Conservation (phyloP, 2,113 vertebrate genomes). For the Nannobrachium achirus region DNA sequence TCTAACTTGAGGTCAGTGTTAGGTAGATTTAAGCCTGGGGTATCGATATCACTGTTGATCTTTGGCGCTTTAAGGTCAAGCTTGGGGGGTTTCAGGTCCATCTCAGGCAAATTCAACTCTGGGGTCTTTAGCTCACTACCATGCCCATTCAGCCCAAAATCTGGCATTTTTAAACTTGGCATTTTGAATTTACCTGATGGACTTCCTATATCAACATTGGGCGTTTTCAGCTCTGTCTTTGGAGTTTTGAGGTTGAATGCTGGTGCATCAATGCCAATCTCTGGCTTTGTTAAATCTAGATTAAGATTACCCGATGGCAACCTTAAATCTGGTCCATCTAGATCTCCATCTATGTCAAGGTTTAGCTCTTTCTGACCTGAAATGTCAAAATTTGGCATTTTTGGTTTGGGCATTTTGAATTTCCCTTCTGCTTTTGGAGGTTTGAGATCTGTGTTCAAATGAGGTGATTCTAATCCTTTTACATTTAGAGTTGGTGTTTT, state of each 20-base stretch:
- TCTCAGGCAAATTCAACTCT: background rate
- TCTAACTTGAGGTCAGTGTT: slow-evolving; percentile 48
- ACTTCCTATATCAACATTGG: slow-evolving; percentile 7
- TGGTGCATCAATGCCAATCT: slow-evolving; percentile 31
- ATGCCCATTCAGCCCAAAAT: slow-evolving; percentile 18
- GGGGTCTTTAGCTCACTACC: slow-evolving; percentile 8
- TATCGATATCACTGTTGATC: slow-evolving; percentile 11
- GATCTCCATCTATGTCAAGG: slow-evolving; percentile 27
- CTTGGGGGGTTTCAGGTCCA: slow-evolving; percentile 7
- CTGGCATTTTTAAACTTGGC: slow-evolving; percentile 19
- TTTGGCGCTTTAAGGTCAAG: slow-evolving; percentile 8
- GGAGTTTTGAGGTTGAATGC: slow-evolving; percentile 43
- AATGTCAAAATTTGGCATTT: slow-evolving; percentile 37
- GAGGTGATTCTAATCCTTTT: slow-evolving; percentile 43
- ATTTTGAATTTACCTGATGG: slow-evolving; percentile 20
- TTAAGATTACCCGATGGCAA: slow-evolving; percentile 5
- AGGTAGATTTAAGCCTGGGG: slow-evolving; percentile 17
- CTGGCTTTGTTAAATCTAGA: slow-evolving; percentile 4
- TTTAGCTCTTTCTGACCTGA: slow-evolving; percentile 28
- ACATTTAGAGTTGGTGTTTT: slow-evolving; percentile 51
- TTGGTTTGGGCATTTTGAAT: slow-evolving; percentile 43
- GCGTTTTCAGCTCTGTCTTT: slow-evolving; percentile 24
- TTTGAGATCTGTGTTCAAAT: slow-evolving; percentile 38
- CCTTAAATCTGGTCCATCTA: slow-evolving; percentile 32
- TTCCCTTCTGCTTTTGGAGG: slow-evolving; percentile 48